These are phyloP conservation scores for Periplaneta americana DNA, from an alignment of 1,140 invertebrate species.

Conservation along the genomic window DNA sequence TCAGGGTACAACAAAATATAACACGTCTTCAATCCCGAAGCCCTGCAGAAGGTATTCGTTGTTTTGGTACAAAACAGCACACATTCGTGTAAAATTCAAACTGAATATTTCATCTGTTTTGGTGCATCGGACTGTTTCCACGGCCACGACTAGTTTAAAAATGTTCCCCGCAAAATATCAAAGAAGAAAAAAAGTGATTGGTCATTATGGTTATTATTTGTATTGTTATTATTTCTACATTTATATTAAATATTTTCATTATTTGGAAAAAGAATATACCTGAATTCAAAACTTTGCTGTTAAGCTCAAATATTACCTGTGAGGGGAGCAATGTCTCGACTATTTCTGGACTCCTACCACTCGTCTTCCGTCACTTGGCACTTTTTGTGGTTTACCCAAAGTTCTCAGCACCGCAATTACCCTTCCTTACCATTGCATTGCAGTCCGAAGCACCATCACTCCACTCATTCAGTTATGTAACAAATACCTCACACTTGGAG, in stretches of 20 bases:
- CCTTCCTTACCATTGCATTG: background rate
- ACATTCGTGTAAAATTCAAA: background rate
- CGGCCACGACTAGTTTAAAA: background rate
- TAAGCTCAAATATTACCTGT: background rate
- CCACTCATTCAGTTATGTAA: background rate
- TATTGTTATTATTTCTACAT: too few relatives aligned
- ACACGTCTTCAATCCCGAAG: background rate
- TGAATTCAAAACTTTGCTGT: background rate
- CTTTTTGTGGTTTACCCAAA: too few relatives aligned
- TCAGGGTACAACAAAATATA: background rate
- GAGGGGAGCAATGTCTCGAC: too few relatives aligned
- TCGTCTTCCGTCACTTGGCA: background rate
- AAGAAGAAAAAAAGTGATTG: background rate
- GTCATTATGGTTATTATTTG: too few relatives aligned
- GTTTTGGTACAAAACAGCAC: background rate
- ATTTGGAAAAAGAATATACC: background rate
- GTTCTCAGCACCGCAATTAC: background rate
- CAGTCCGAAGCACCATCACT: background rate
- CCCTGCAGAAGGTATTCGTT: background rate
- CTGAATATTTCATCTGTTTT: background rate
- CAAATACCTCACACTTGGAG: background rate
- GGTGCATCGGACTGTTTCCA: background rate
- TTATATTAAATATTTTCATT: background rate
- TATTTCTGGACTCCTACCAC: too few relatives aligned
- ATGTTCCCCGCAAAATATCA: background rate